Percentiles rank a stretch among this genome's conserved stretches.
phyloP scores from a whole-genome alignment of 2,888 invertebrate genomes.

The Helicoverpa assulta region DNA sequence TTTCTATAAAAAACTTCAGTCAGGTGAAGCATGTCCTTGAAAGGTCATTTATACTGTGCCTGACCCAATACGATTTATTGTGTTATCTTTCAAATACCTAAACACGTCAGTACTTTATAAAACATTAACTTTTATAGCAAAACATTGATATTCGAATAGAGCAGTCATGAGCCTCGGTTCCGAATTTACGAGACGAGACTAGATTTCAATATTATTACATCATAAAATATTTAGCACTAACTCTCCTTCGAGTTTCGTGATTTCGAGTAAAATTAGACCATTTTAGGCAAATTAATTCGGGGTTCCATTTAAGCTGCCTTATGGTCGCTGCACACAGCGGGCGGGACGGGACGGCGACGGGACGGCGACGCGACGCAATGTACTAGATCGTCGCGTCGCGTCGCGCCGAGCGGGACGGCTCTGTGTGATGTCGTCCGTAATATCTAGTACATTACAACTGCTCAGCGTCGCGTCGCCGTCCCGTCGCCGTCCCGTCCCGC shows the following conservation, averaged over 20 bases:
- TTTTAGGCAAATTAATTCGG: constrained; percentile 54
- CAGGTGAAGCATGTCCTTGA: too few relatives aligned
- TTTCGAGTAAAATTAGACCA: constrained; percentile 35
- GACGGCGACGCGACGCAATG: too few relatives aligned
- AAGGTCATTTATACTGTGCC: not conserved
- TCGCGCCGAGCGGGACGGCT: too few relatives aligned
- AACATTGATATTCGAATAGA: constrained; percentile 15
- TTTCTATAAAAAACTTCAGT: not conserved
- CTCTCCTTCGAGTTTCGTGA: constrained; percentile 29
- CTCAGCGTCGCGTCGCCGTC: too few relatives aligned
- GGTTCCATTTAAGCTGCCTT: constrained; percentile 29
- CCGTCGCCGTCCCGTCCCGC: too few relatives aligned
- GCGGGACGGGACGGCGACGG: too few relatives aligned
- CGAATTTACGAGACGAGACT: constrained; percentile 28
- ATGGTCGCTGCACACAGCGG: too few relatives aligned
- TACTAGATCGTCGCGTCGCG: too few relatives aligned
- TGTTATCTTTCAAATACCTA: constrained; percentile 15
- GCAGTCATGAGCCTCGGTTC: constrained; percentile 14
- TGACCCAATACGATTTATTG: constrained; percentile 9
- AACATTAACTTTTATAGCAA: constrained; percentile 24
- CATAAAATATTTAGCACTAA: constrained; percentile 43
- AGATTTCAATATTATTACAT: constrained; percentile 17
- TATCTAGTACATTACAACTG: too few relatives aligned
- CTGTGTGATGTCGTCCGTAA: too few relatives aligned
- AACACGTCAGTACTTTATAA: constrained; percentile 22